phyloP scores from a whole-genome alignment of 2,113 vertebrate genomes.

The Cairina moschata region DNA sequence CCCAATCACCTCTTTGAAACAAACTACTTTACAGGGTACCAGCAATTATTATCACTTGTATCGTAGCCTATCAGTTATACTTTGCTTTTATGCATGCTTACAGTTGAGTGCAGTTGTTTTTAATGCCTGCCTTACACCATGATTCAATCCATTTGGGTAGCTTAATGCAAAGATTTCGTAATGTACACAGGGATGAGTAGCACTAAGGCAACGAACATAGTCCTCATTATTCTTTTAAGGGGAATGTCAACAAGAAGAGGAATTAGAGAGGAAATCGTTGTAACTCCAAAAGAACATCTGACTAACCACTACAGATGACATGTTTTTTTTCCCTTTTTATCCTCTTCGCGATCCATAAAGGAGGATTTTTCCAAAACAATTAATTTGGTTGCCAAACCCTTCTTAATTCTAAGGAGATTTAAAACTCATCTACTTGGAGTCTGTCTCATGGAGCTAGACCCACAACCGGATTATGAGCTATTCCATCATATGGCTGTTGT shows the following conservation, averaged over 20 bases:
- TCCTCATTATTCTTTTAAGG: constrained; percentile 72
- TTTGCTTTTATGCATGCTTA: neutral
- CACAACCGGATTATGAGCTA: constrained; percentile 74
- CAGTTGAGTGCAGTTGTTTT: constrained; percentile 38
- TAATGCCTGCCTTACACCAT: neutral
- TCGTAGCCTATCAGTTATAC: neutral
- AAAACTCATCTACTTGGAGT: constrained; percentile 73
- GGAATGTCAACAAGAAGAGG: constrained; percentile 67
- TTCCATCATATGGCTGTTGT: constrained; percentile 69
- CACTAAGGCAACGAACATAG: neutral
- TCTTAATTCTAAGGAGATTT: constrained; percentile 79
- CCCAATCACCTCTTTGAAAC: neutral
- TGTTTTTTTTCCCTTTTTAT: constrained; percentile 66
- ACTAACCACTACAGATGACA: constrained; percentile 65
- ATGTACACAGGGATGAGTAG: constrained; percentile 56
- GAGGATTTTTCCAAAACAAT: constrained; percentile 75
- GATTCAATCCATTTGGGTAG: constrained; percentile 30
- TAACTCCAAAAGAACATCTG: constrained; percentile 76
- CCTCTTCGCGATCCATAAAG: constrained; percentile 64
- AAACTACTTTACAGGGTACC: neutral
- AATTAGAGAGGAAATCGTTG: constrained; percentile 71
- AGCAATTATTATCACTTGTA: neutral
- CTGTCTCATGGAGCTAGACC: constrained; percentile 55
- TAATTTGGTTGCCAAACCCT: constrained; percentile 74
- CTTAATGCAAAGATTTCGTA: constrained; percentile 61